Base-by-base conservation (phyloP, 2,888 invertebrate species). In the Agrenia bidenticulata region DNA sequence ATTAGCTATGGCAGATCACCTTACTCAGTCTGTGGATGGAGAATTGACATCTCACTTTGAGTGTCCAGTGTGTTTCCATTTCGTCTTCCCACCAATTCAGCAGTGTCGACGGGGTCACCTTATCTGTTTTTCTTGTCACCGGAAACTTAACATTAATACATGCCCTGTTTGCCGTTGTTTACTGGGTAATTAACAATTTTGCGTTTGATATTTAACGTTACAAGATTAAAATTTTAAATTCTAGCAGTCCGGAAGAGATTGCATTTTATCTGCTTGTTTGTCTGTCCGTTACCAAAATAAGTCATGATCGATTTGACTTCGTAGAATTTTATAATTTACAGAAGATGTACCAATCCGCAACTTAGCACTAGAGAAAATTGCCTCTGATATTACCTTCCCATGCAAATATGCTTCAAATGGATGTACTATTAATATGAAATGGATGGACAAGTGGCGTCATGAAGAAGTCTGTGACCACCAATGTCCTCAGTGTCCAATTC, bases 41-140 rank as follows among this genome's bases (percentile, higher is more conserved):
- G 45, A 45, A 45, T 45, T 61, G 2, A 32, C 55, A 17, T 49
- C 61, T 1, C 15, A 41, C 13, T 39, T 50, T 21, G 56, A 65
- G 37, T 66, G 66, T 58, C 66, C 66, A 1, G 41, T 66, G 13
- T 66, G 66, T 37, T 58, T 49, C n/a, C 61, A 66, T 13, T 41
- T 57, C 1, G 27, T 41, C 2, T 13, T 66, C 7, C 51, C 51
- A 17, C 66, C 66, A 1, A 57, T 61, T 23, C 53, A 23, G n/a
- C 66, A 66, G 26, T 66, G 66, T 27, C 26, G 5, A 4, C 50
- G 61, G 19, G 66, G 66, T n/a, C 66, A 66, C 37, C 42, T 66
- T 24, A 41, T 66, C 21, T 66, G 66, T 49, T 19, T 26, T 11
- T 4, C 5, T 2, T 66, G 66, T 19, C 63, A 23, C 24, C 37